Evolutionary conservation across 2,888 invertebrate species (phyloP).

Genomic region (Homarus gammarus): DNA sequence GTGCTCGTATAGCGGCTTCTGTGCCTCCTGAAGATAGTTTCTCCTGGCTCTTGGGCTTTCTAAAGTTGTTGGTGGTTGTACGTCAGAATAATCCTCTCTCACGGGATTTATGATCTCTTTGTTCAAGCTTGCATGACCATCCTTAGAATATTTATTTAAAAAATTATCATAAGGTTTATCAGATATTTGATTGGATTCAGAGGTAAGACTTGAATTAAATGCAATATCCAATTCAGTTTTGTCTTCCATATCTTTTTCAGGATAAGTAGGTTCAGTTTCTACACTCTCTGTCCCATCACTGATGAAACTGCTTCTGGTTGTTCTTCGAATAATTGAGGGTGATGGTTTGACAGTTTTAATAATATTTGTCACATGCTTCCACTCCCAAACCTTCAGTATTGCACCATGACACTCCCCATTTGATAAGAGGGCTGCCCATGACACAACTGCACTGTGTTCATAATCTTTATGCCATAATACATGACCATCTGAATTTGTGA

Average conservation of each 20-base stretch:
- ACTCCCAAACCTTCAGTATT: conserved; percentile 57
- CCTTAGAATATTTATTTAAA: not conserved
- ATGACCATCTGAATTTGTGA: conserved; percentile 7
- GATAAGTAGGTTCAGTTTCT: conserved; percentile 58
- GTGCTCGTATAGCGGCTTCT: conserved; percentile 49
- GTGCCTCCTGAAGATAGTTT: conserved; percentile 19
- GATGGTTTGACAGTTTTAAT: conserved; percentile 44
- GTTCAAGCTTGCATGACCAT: not conserved
- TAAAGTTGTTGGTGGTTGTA: conserved; percentile 26
- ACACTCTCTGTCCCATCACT: conserved; percentile 45
- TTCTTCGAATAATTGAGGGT: conserved; percentile 46
- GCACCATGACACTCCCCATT: conserved; percentile 59
- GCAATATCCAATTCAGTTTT: conserved; percentile 14
- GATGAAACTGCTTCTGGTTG: conserved; percentile 53
- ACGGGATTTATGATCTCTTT: not conserved
- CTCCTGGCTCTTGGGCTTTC: conserved; percentile 50
- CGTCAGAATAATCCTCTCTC: not conserved
- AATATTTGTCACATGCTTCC: conserved; percentile 38
- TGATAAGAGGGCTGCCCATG: conserved; percentile 53
- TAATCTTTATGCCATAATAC: conserved; percentile 46
- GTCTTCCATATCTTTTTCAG: conserved; percentile 35
- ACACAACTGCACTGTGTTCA: conserved; percentile 54
- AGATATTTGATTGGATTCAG: conserved; percentile 26
- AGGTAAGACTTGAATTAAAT: conserved; percentile 18
- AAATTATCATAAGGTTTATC: conserved; percentile 8